Evolutionary conservation across 2,888 invertebrate genomes (phyloP).

Genomic region (Agriopis aurantiaria): DNA sequence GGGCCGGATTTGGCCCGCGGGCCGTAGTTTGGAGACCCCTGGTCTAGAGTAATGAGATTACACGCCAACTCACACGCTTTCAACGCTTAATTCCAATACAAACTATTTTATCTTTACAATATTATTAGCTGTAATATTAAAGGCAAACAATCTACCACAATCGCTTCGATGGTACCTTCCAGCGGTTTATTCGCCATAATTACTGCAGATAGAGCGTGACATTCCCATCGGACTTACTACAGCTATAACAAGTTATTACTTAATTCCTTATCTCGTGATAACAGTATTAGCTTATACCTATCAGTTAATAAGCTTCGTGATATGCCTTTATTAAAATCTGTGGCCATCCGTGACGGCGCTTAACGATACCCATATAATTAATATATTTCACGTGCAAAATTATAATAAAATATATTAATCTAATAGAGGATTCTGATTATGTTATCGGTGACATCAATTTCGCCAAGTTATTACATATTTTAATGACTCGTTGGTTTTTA

Average conservation of each 20-base stretch:
- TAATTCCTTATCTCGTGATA: slow-evolving; percentile 38
- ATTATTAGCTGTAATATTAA: slow-evolving; percentile 32
- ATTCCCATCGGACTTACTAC: slow-evolving; percentile 17
- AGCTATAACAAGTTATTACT: slow-evolving; percentile 34
- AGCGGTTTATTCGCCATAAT: slow-evolving; percentile 18
- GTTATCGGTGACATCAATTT: slow-evolving; percentile 21
- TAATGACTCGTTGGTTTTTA: slow-evolving; percentile 4
- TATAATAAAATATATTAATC: slow-evolving; percentile 8
- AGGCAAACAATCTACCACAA: slow-evolving; percentile 26
- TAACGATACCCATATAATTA: slow-evolving; percentile 16
- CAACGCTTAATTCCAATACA: slow-evolving; percentile 19
- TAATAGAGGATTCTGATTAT: slow-evolving; percentile 25
- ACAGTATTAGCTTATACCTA: slow-evolving; percentile 39
- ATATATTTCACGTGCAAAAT: slow-evolving; percentile 24
- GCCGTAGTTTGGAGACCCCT: too few species aligned
- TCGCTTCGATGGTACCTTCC: slow-evolving; percentile 13
- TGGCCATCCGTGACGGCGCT: slow-evolving; percentile 42
- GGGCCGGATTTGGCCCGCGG: too few species aligned
- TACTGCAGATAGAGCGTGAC: slow-evolving; percentile 20
- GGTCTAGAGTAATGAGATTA: neutral
- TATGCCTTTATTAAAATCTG: slow-evolving; percentile 51
- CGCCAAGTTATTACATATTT: slow-evolving; percentile 21
- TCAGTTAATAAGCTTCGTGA: slow-evolving; percentile 45
- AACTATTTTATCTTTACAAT: slow-evolving; percentile 31
- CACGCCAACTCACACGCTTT: neutral